Conservation (phyloP, 1,140 invertebrate genomes). For the Magallana gigas region DNA sequence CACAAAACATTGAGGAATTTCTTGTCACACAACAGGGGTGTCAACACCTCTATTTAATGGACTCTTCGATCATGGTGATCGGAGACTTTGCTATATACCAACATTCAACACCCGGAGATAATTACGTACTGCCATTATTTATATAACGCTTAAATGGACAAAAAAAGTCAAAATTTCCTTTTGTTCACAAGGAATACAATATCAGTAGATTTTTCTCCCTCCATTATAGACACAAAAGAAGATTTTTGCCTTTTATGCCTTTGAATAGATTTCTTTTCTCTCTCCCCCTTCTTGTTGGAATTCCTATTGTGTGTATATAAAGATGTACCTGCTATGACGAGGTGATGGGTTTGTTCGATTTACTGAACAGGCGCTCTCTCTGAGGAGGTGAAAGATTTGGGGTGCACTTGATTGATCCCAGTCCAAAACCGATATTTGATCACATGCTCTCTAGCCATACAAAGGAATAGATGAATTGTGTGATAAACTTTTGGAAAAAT, state of each 20-base stretch:
- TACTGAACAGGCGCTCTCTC: not conserved
- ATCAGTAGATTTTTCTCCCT: constrained; percentile 5
- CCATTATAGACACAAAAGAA: not conserved
- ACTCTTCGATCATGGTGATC: not conserved
- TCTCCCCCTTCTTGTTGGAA: not conserved
- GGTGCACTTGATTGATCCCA: not conserved
- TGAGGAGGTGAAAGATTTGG: not conserved
- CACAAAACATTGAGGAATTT: not conserved
- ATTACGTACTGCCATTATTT: constrained; percentile 18
- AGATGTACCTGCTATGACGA: not conserved
- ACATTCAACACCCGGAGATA: constrained; percentile 27
- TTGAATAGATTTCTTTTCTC: not conserved
- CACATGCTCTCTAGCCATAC: not conserved
- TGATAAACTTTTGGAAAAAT: constrained; percentile 11
- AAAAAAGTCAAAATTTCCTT: constrained; percentile 21
- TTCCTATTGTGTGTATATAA: not conserved
- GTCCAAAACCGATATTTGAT: not conserved
- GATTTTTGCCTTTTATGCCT: not conserved
- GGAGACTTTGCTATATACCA: not conserved
- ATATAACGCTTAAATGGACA: constrained; percentile 26
- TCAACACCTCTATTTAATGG: not conserved
- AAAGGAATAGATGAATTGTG: constrained; percentile 12
- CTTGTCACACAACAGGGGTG: not conserved
- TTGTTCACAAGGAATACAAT: not conserved
- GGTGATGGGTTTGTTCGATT: constrained; percentile 10